These are phyloP conservation scores for Microtus ochrogaster DNA, from an alignment of 2,113 vertebrate genomes.

Conservation along the genomic window DNA sequence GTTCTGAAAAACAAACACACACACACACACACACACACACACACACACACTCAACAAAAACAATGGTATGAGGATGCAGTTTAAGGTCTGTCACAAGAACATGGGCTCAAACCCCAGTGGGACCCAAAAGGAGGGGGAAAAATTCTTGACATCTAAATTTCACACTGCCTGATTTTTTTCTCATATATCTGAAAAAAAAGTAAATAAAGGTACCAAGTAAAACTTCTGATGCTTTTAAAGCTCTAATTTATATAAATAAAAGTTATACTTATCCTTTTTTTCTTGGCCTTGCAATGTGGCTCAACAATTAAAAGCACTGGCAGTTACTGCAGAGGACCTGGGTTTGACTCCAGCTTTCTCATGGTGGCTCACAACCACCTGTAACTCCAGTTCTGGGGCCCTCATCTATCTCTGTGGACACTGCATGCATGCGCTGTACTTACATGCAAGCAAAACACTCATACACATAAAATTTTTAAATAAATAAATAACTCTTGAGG, in stretches of 20 bases:
- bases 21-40: too few species aligned
- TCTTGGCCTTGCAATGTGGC: neutral
- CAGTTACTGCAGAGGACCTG: neutral
- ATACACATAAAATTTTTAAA: neutral
- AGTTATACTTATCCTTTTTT: neutral
- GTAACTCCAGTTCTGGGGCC: neutral
- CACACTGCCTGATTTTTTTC: conserved; percentile 8
- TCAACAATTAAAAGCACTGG: neutral
- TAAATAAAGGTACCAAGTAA: conserved; percentile 28
- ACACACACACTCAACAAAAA: too few species aligned
- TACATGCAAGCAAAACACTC: neutral
- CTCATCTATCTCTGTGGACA: neutral
- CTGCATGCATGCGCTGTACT: neutral
- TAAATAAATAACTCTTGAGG: neutral
- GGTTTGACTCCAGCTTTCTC: neutral
- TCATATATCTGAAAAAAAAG: conserved; percentile 8
- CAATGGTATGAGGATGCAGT: neutral
- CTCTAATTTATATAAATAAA: conserved; percentile 11
- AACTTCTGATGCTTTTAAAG: conserved; percentile 45
- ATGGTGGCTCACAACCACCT: neutral
- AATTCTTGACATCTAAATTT: conserved; percentile 42
- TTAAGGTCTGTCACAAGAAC: neutral
- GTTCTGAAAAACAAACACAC: too few species aligned
- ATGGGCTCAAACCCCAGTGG: neutral
- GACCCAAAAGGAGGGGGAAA: neutral